Evolutionary conservation across 2,113 vertebrate species (phyloP).

Genomic region (Hippocampus comes): DNA sequence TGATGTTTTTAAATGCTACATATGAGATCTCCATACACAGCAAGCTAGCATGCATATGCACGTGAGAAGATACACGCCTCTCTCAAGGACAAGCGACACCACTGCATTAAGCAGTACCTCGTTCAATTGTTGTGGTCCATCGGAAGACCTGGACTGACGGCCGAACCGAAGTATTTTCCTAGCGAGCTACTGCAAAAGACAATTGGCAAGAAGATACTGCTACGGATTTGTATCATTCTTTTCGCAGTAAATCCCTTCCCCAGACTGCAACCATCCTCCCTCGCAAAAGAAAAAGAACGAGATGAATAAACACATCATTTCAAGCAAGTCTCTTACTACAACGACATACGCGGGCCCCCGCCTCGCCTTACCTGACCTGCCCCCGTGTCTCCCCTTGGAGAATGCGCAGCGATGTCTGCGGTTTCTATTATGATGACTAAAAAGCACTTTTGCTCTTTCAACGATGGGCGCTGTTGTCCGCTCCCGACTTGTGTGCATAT

Average conservation of each 20-base stretch:
- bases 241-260: slow-evolving; percentile 45
- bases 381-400: slow-evolving; percentile 28
- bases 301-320: slow-evolving; percentile 62
- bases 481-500: slow-evolving; percentile 18
- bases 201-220: slow-evolving; percentile 17
- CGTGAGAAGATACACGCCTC: too few relatives aligned
- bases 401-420: slow-evolving; percentile 54
- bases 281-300: slow-evolving; percentile 12
- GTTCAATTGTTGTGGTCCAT: neutral
- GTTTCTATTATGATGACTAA: slow-evolving; percentile 67
- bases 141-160: neutral
- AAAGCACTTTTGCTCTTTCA: slow-evolving; percentile 59
- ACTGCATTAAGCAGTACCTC: neutral
- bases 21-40: too few relatives aligned
- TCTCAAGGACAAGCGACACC: neutral
- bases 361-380: slow-evolving; percentile 22
- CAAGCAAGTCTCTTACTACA: slow-evolving; percentile 36
- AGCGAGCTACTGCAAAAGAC: slow-evolving; percentile 15
- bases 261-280: slow-evolving; percentile 30
- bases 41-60: neutral
- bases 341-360: slow-evolving; percentile 23
- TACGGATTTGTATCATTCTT: slow-evolving; percentile 41
- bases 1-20: too few relatives aligned
- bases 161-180: neutral
- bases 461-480: slow-evolving; percentile 46